Base-by-base conservation (phyloP, 2,888 invertebrate species). In the Hofmannophila pseudospretella region DNA sequence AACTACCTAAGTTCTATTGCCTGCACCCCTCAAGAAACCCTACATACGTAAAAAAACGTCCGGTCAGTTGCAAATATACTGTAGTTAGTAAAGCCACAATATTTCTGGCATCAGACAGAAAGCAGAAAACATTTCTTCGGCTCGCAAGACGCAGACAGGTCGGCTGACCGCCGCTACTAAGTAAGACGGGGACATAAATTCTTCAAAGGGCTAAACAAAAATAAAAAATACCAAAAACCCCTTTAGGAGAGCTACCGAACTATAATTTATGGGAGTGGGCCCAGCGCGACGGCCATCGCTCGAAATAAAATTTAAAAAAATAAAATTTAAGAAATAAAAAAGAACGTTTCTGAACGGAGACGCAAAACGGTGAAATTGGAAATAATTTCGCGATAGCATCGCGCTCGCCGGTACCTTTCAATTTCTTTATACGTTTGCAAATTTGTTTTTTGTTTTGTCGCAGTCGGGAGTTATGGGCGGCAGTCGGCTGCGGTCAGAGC, bases 221-320 rank as follows among this genome's bases (percentile, higher is more conserved):
- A 75, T 73, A 82, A 84, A 79, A 76, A 70, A 66, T 58, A 47
- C 41, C 55, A 54, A 71, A 67, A 78, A 74, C 67, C 72, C 80
- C 80, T 82, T 85, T 82, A 81, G 72, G 66, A 77, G 82, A 74
- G 86, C 86, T 86, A 84, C 86, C 86, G 86, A 86, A 86, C 84
- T 85, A 85, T 86, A 86, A 86, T 85, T 84, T 86, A 86, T 86
- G 82, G 73, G 67, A 64, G 62, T 62, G 72, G 64, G 67, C 48
- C 51, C 60, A 45, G 55, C 67, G 61, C 72, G 75, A 71, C 74
- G 75, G 70, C 70, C 74, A 72, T 73, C 68, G 75, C 57, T 60
- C 61, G 67, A 61, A 73, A 74, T 62, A 69, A 71, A 69, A 67
- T 62, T 56, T 67, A 74, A 72, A 71, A 65, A 51, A 54, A 54